Conservation (phyloP, 2,797 vertebrate genomes). For the Enteromius viviparus region DNA sequence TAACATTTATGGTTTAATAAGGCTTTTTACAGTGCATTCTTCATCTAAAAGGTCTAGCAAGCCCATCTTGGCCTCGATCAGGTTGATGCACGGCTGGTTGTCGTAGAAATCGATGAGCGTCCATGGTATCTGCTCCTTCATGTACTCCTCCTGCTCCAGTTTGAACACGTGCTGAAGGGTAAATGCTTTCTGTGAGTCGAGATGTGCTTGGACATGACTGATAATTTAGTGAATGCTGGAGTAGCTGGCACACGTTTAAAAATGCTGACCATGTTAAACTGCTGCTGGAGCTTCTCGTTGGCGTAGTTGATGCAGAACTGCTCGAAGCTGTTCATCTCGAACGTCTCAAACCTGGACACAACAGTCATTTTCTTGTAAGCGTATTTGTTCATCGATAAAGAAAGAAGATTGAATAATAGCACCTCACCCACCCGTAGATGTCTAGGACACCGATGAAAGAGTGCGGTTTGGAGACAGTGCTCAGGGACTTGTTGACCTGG, state of each 20-base stretch:
- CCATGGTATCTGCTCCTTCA: constrained; percentile 97
- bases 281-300: constrained; percentile 98
- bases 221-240: background rate
- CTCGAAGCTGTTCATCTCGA: constrained; percentile 98
- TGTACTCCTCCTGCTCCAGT: constrained; percentile 96
- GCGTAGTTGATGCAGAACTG: constrained; percentile 99
- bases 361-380: background rate
- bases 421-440: constrained; percentile 89
- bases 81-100: constrained; percentile 96
- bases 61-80: constrained; percentile 95
- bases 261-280: constrained; percentile 93
- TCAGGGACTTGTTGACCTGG: constrained; percentile 88
- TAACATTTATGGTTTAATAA: background rate
- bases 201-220: constrained; percentile 37
- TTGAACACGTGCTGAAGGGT: constrained; percentile 93
- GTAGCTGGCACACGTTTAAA: constrained; percentile 3
- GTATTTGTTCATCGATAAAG: background rate
- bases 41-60: constrained; percentile 95
- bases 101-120: constrained; percentile 98
- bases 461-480: constrained; percentile 82
- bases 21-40: constrained; percentile 87
- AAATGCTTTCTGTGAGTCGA: constrained; percentile 23
- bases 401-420: background rate
- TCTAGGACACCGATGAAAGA: constrained; percentile 97
- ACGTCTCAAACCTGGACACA: constrained; percentile 91